These are phyloP conservation scores for Phengaris alcon DNA, from an alignment of 2,888 invertebrate species.

Conservation along the genomic window DNA sequence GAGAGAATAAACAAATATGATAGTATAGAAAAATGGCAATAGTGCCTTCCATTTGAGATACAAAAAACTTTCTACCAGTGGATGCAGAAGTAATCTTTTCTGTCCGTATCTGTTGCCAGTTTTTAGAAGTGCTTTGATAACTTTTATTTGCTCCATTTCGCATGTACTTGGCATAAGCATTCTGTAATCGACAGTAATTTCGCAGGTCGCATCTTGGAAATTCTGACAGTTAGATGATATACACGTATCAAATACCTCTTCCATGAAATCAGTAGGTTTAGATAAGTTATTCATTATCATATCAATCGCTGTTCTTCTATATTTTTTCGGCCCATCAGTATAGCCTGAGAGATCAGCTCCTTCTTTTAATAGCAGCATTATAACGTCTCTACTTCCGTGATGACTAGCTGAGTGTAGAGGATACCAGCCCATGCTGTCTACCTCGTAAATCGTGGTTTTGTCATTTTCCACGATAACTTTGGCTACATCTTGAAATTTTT, in stretches of 20 bases:
- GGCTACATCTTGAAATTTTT: constrained; percentile 62
- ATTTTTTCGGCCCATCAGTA: constrained; percentile 63
- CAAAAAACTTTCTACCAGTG: constrained; percentile 78
- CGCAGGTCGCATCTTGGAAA: constrained; percentile 62
- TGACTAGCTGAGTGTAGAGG: constrained; percentile 74
- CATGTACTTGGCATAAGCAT: constrained; percentile 66
- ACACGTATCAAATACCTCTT: constrained; percentile 74
- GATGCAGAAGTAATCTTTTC: constrained; percentile 74
- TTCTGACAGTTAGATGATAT: constrained; percentile 69
- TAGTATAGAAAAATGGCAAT: constrained; percentile 74
- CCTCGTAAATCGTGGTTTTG: constrained; percentile 64
- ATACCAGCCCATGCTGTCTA: constrained; percentile 60
- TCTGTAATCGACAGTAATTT: constrained; percentile 73
- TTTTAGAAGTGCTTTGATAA: constrained; percentile 74
- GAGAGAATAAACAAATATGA: constrained; percentile 69
- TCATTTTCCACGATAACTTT: constrained; percentile 60
- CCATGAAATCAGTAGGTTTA: constrained; percentile 74
- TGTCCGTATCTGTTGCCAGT: constrained; percentile 74
- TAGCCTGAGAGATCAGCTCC: constrained; percentile 70
- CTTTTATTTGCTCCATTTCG: constrained; percentile 76
- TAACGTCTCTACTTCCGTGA: constrained; percentile 80
- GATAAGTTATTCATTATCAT: constrained; percentile 74
- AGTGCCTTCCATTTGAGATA: constrained; percentile 79
- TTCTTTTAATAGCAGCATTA: constrained; percentile 61
- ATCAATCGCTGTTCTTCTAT: constrained; percentile 69